These are phyloP conservation scores for Neosilurus mollespiculum DNA, from an alignment of 2,797 vertebrate genomes.

Conservation along the genomic window DNA sequence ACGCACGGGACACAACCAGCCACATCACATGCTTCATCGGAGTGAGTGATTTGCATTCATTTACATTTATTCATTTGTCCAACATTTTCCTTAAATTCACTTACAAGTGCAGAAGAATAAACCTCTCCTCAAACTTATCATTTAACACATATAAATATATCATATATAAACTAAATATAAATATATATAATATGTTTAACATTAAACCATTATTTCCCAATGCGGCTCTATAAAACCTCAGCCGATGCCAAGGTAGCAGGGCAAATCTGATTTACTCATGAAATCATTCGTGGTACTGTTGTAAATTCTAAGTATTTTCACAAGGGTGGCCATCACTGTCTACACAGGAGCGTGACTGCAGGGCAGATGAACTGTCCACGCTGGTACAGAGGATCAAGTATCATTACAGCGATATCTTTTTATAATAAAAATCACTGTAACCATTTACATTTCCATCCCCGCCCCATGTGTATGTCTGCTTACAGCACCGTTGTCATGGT, in stretches of 20 bases:
- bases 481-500: constrained; percentile 32
- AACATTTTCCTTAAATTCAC: constrained; percentile 16
- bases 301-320: neutral
- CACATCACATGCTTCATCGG: constrained; percentile 25
- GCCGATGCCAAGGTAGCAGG: neutral
- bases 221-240: neutral
- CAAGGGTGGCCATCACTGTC: neutral
- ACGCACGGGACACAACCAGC: constrained; percentile 2
- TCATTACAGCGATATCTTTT: neutral
- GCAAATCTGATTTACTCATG: constrained; percentile 20
- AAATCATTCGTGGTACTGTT: too few relatives aligned
- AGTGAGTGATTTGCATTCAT: neutral
- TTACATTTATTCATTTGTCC: constrained; percentile 24
- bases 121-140: constrained; percentile 1
- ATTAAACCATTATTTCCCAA: neutral
- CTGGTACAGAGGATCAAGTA: neutral
- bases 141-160: too few relatives aligned
- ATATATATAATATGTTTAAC: too few relatives aligned
- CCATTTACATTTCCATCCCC: constrained; percentile 21
- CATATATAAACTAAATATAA: too few relatives aligned
- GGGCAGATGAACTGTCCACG: neutral
- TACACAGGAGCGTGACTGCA: neutral
- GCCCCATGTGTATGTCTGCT: constrained; percentile 15
- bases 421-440: neutral
- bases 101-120: neutral